Conservation (phyloP, 2,888 invertebrate species). For the Abrostola tripartita region DNA sequence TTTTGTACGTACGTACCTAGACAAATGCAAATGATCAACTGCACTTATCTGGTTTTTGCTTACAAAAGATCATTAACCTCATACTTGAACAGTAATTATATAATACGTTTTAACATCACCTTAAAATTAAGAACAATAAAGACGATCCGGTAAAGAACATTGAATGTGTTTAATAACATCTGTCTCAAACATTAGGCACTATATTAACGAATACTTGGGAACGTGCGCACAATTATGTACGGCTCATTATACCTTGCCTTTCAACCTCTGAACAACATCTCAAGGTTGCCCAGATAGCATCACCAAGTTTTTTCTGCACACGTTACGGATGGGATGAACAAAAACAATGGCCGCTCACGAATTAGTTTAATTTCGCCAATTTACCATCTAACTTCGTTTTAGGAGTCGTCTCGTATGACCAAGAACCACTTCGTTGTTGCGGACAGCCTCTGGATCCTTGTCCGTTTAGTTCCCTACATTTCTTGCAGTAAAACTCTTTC, state of each 20-base stretch:
- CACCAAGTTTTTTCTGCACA: conserved; percentile 63
- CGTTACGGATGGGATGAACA: conserved; percentile 70
- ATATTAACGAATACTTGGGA: conserved; percentile 46
- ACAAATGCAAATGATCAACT: neutral
- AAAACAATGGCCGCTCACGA: conserved; percentile 71
- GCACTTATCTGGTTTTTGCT: conserved; percentile 19
- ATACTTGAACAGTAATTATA: conserved; percentile 31
- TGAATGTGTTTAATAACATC: conserved; percentile 27
- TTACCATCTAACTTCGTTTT: conserved; percentile 84
- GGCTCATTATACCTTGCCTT: conserved; percentile 58
- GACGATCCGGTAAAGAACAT: conserved; percentile 14
- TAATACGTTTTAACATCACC: conserved; percentile 4
- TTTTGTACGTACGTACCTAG: too few species aligned
- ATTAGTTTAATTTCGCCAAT: conserved; percentile 86
- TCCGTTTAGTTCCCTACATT: conserved; percentile 75
- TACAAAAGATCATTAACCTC: conserved; percentile 17
- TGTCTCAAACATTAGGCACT: conserved; percentile 31
- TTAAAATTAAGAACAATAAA: conserved; percentile 9
- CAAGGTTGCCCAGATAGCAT: conserved; percentile 78
- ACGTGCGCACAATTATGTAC: conserved; percentile 56
- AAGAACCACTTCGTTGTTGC: conserved; percentile 66
- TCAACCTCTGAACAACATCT: conserved; percentile 60
- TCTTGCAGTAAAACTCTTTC: conserved; percentile 81
- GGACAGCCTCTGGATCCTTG: conserved; percentile 62
- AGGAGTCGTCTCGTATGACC: conserved; percentile 74